Evolutionary conservation across 2,888 invertebrate genomes (phyloP).

Genomic region (Tricholauxania praeusta): DNA sequence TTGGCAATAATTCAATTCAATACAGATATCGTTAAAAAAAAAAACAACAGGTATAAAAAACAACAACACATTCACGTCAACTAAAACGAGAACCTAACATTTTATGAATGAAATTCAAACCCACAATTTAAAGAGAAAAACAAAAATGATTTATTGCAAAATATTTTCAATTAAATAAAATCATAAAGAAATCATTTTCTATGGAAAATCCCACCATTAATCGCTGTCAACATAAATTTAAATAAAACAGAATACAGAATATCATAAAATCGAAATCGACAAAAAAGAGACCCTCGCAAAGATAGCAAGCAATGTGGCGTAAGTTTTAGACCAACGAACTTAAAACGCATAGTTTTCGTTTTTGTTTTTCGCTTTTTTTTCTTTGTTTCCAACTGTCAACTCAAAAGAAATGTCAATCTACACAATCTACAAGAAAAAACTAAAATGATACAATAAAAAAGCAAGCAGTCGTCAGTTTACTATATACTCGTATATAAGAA

Average conservation of each 20-base stretch:
- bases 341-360: background rate
- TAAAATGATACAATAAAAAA: background rate
- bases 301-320: background rate
- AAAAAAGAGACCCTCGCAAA: background rate
- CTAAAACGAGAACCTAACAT: too few species aligned
- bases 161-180: too few species aligned
- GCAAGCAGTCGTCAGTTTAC: background rate
- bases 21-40: too few species aligned
- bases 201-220: conserved; percentile 15
- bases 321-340: background rate
- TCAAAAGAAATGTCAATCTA: conserved; percentile 5
- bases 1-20: too few species aligned
- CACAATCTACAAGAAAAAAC: background rate
- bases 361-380: too few species aligned
- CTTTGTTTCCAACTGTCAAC: background rate
- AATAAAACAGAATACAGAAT: too few species aligned
- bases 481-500: too few species aligned
- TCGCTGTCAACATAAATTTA: conserved; percentile 13
- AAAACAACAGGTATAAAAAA: too few species aligned
- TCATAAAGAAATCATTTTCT: background rate
- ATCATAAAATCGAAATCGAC: background rate
- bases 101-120: too few species aligned
- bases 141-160: too few species aligned
- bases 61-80: too few species aligned
- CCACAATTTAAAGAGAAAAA: too few species aligned